A percentile compares a stretch with the other conserved stretches of the same genome.
phyloP scores from a whole-genome alignment of 1,140 invertebrate genomes.

The Eumeta japonica region DNA sequence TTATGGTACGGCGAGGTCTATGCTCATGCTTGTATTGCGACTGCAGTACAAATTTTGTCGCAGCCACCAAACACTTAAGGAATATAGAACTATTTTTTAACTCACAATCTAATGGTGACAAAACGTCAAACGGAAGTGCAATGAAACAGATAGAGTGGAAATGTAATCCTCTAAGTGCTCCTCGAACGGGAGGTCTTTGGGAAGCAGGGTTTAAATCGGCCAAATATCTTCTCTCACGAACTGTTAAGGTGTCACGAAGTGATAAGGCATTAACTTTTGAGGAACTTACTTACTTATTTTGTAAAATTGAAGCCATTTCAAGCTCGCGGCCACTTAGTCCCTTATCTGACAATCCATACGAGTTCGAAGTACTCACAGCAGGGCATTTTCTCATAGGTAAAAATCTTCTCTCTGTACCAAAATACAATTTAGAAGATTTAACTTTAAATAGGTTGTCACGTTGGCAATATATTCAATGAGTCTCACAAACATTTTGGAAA shows the following conservation, averaged over 20 bases:
- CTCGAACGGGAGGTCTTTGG: constrained; percentile 19
- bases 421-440: constrained; percentile 4
- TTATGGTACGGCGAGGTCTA: constrained; percentile 17
- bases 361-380: constrained; percentile 25
- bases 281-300: constrained; percentile 21
- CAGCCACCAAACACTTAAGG: constrained; percentile 13
- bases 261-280: constrained; percentile 17
- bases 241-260: too few relatives aligned
- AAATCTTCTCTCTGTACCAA: constrained; percentile 15
- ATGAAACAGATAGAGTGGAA: constrained; percentile 9
- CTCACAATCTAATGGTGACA: background rate
- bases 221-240: constrained; percentile 18
- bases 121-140: background rate
- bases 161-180: constrained; percentile 19
- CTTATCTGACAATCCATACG: constrained; percentile 12
- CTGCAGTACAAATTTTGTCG: constrained; percentile 30
- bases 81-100: constrained; percentile 5
- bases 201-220: constrained; percentile 21
- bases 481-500: constrained; percentile 3
- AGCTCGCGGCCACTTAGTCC: constrained; percentile 13
- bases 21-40: constrained; percentile 23
- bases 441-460: background rate
- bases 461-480: background rate
- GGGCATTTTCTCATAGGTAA: constrained; percentile 37
- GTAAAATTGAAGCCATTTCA: constrained; percentile 19